Evolutionary conservation across 2,797 vertebrate genomes (phyloP).

Genomic region (Adrianichthys oophorus): DNA sequence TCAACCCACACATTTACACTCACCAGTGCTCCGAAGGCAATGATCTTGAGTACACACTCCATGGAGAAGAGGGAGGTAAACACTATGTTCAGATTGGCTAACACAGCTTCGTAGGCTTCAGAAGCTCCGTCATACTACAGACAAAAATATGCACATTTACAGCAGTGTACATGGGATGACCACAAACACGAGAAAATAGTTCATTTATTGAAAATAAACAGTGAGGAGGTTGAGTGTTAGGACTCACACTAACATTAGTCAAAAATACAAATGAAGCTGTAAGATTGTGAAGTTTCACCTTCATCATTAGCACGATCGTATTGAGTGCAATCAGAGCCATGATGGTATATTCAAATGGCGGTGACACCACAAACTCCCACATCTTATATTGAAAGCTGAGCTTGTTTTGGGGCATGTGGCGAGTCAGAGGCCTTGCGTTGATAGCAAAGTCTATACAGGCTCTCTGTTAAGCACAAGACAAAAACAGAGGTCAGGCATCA

Average conservation of each 20-base stretch:
- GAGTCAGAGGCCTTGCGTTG: slow-evolving; percentile 92
- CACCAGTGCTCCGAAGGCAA: slow-evolving; percentile 93
- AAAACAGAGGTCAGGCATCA: not conserved
- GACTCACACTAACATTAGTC: slow-evolving; percentile 3
- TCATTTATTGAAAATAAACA: slow-evolving; percentile 8
- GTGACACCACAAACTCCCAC: slow-evolving; percentile 99
- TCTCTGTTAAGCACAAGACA: slow-evolving; percentile 75
- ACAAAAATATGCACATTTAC: slow-evolving; percentile 46
- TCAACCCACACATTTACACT: slow-evolving; percentile 55
- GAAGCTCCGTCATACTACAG: slow-evolving; percentile 82
- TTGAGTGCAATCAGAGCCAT: slow-evolving; percentile 99
- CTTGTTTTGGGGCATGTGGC: slow-evolving; percentile 97
- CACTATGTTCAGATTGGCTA: slow-evolving; percentile 94
- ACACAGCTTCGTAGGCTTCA: slow-evolving; percentile 82
- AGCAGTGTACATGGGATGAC: slow-evolving; percentile 23
- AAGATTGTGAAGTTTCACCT: slow-evolving; percentile 74
- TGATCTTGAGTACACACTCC: slow-evolving; percentile 95
- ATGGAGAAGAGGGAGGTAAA: slow-evolving; percentile 97
- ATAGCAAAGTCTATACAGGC: slow-evolving; percentile 98
- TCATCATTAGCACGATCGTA: slow-evolving; percentile 98
- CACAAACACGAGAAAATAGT: slow-evolving; percentile 9
- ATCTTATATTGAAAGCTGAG: slow-evolving; percentile 95
- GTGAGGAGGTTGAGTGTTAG: slow-evolving; percentile 19
- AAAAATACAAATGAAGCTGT: slow-evolving; percentile 10
- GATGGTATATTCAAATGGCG: slow-evolving; percentile 96